Base-by-base conservation (phyloP, 2,113 vertebrate species). In the Campylomormyrus numenius region DNA sequence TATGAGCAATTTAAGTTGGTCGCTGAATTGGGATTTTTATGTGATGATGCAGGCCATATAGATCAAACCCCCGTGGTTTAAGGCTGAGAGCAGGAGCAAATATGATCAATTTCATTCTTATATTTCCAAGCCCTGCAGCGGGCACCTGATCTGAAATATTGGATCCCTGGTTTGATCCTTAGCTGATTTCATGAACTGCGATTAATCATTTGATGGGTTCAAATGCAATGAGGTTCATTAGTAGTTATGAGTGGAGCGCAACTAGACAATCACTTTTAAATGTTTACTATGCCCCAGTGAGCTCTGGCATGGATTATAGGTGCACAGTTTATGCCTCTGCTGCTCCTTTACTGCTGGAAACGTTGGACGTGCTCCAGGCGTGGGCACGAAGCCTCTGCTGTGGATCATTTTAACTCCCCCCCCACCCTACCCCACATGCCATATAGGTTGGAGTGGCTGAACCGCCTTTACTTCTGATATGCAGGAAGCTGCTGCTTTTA, bases 301-400 rank as follows among this genome's bases (percentile, higher is more conserved):
- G 74, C 31, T 80, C 74, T 80, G 35, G 31, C 31, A 35, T 39
- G 31, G 70, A 77, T 77, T 77, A 77, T 13, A 35, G 70, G 35
- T 80, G 74, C 35, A 31, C 6, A 15, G 35, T 80, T 80, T 80
- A 80, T 80, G 31, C 35, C 74, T 80, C 15, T 17, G 35, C 74
- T 42, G 74, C 31, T 80, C 74, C 74, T 5, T 42, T 80, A 80
- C 13, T 77, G 74, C 92, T 92, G 93, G 1, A 77, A 39, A 39
- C 17, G 15, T 80, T 80, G 74, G 74, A 80, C 19, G 74, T 42
- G 31, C 15, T 80, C 74, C 74, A 80, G 35, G 74, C 74, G 17
- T 42, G 35, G 74, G 74, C 35, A 80, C 6, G 8, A 42, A 42
- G 35, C 74, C 74, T 19, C 31, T n/a, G 35, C 35, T 77, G 70